Evolutionary conservation across 2,797 vertebrate species (phyloP), one percentile per base, ranked within the genome.

Genomic region (Menidia menidia): DNA sequence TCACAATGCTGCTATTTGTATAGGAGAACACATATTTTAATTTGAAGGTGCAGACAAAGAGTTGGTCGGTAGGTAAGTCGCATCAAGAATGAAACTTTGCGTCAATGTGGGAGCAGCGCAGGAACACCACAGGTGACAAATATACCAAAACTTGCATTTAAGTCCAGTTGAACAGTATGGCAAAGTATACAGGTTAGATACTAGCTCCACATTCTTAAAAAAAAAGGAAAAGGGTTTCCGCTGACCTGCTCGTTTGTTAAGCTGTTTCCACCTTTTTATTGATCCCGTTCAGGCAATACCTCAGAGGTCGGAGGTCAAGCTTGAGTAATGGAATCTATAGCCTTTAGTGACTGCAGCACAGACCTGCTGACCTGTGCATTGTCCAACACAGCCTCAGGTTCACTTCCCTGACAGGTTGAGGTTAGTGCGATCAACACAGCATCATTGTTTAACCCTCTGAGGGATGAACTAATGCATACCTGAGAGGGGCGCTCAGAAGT

Each of bases 311-410:
- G 45, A 81, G 83, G 86, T 92, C 83, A 83, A 50, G 77, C 65
- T 59, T 70, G 73, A 83, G 70, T 87, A 83, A 87, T 87, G 88
- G 75, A 87, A 79, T 81, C 71, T 78, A n/a, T 87, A 78, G 78
- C 82, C 85, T 80, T 73, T 83, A 75, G 84, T 89, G 83, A 88
- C 84, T 83, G 77, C 57, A 74, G 73, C 14, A 64, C 33, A 57
- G 87, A 83, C 83, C 85, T 80, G 68, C 71, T 87, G 89, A 92
- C 89, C 88, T 58, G 78, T 42, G 66, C 75, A 89, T 91, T 91
- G 88, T 92, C 85, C 79, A 12, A 81, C 47, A 63, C 57, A 75
- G 83, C 84, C 81, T 77, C 75, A 32, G 87, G 80, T 91, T 89
- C 83, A 88, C 63, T 48, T 64, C 67, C 50, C 78, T 83, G 88